phyloP scores from a whole-genome alignment of 2,888 invertebrate genomes.

The Neoscelio sp. region DNA sequence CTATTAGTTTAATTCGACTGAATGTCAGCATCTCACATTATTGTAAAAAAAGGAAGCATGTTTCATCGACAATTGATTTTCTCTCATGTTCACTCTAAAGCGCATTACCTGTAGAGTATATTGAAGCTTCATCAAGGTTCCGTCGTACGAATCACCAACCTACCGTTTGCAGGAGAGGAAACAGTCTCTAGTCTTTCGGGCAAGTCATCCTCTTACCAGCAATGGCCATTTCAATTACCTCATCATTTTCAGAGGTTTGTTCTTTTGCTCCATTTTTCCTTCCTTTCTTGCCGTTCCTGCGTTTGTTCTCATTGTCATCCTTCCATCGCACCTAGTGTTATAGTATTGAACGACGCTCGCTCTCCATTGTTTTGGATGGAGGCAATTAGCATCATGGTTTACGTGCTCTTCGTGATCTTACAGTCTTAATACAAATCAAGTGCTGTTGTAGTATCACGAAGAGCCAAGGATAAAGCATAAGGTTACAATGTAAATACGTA shows the following conservation, averaged over 20 bases:
- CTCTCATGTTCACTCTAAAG: slow-evolving; percentile 46
- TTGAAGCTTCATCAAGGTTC: slow-evolving; percentile 32
- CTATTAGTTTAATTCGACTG: slow-evolving; percentile 1
- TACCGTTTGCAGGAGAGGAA: slow-evolving; percentile 58
- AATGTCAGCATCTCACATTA: background rate
- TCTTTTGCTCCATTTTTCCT: slow-evolving; percentile 22
- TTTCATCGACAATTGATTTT: slow-evolving; percentile 53
- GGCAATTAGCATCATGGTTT: slow-evolving; percentile 56
- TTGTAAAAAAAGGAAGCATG: slow-evolving; percentile 11
- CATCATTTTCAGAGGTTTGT: slow-evolving; percentile 52
- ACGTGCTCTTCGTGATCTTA: slow-evolving; percentile 29
- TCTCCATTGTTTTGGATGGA: slow-evolving; percentile 54
- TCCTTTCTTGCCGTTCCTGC: slow-evolving; percentile 25
- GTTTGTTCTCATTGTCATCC: slow-evolving; percentile 51
- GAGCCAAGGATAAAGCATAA: too few relatives aligned
- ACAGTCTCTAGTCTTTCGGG: slow-evolving; percentile 56
- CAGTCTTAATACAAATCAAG: background rate
- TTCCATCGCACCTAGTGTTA: slow-evolving; percentile 46
- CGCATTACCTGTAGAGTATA: slow-evolving; percentile 42
- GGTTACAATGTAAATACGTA: too few relatives aligned
- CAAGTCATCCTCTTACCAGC: slow-evolving; percentile 64
- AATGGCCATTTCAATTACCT: slow-evolving; percentile 64
- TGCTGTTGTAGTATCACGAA: too few relatives aligned
- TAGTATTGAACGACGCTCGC: slow-evolving; percentile 43
- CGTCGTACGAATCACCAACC: slow-evolving; percentile 52